These are phyloP conservation scores for Rhagoletis zephyria DNA, from an alignment of 1,140 invertebrate genomes.

Conservation along the genomic window DNA sequence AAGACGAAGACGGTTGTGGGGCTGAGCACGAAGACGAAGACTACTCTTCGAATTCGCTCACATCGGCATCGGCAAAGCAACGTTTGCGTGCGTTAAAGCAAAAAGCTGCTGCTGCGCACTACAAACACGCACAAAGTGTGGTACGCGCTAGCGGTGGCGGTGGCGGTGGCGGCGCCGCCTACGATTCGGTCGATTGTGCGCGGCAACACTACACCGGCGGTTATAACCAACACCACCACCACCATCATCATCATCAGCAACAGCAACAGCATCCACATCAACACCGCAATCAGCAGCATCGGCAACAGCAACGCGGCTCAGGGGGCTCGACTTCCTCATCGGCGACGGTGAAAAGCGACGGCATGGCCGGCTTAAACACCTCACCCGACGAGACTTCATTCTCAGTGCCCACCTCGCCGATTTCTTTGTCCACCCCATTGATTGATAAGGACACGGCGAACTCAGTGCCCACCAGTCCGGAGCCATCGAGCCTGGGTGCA, in stretches of 20 bases:
- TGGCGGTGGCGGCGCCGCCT: not conserved
- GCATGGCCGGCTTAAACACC: slow-evolving; percentile 59
- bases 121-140: slow-evolving; percentile 51
- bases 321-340: slow-evolving; percentile 67
- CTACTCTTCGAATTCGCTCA: slow-evolving; percentile 67
- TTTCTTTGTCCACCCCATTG: slow-evolving; percentile 69
- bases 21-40: slow-evolving; percentile 64
- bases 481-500: slow-evolving; percentile 76
- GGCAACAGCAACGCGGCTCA: slow-evolving; percentile 58
- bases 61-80: slow-evolving; percentile 67
- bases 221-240: not conserved
- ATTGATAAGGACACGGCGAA: slow-evolving; percentile 75
- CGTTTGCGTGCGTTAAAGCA: slow-evolving; percentile 67
- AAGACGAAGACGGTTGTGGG: slow-evolving; percentile 60
- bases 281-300: not conserved
- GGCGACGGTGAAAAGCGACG: slow-evolving; percentile 68
- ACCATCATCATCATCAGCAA: slow-evolving; percentile 53
- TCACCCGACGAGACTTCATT: slow-evolving; percentile 71
- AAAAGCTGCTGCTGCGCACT: slow-evolving; percentile 59
- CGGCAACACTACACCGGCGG: slow-evolving; percentile 19
- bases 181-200: slow-evolving; percentile 52
- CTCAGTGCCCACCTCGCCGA: slow-evolving; percentile 72
- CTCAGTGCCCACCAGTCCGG: slow-evolving; percentile 87
- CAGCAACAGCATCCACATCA: slow-evolving; percentile 5
- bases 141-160: slow-evolving; percentile 8